Conservation (phyloP, 2,113 vertebrate species). For the Archocentrus centrarchus region DNA sequence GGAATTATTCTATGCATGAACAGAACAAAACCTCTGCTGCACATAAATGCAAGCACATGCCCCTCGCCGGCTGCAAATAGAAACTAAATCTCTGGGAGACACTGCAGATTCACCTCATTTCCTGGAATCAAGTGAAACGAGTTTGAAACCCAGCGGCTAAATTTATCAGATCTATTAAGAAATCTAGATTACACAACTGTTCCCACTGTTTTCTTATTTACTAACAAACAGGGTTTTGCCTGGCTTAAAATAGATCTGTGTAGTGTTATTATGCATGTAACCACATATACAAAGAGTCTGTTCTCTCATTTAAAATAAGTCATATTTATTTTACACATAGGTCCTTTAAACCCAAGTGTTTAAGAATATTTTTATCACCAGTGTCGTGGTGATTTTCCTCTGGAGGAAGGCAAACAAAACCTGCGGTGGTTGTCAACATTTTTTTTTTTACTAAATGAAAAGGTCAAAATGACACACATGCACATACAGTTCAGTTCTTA, state of each 20-base stretch:
- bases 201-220: background rate
- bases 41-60: background rate
- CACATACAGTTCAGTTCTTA: background rate
- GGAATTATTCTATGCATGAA: background rate
- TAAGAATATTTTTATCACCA: background rate
- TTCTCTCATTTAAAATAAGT: background rate
- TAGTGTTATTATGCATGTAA: background rate
- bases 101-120: background rate
- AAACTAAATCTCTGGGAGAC: background rate
- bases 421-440: too few relatives aligned
- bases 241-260: background rate
- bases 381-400: background rate
- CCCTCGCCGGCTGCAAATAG: background rate
- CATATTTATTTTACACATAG: background rate
- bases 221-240: background rate
- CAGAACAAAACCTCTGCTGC: background rate
- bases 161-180: constrained; percentile 8
- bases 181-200: constrained; percentile 20
- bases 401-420: background rate
- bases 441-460: background rate
- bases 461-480: background rate
- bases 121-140: background rate
- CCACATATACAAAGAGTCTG: background rate
- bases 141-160: background rate
- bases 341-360: background rate